These are phyloP conservation scores for Malurus melanocephalus DNA, from an alignment of 2,113 vertebrate genomes.

Conservation along the genomic window DNA sequence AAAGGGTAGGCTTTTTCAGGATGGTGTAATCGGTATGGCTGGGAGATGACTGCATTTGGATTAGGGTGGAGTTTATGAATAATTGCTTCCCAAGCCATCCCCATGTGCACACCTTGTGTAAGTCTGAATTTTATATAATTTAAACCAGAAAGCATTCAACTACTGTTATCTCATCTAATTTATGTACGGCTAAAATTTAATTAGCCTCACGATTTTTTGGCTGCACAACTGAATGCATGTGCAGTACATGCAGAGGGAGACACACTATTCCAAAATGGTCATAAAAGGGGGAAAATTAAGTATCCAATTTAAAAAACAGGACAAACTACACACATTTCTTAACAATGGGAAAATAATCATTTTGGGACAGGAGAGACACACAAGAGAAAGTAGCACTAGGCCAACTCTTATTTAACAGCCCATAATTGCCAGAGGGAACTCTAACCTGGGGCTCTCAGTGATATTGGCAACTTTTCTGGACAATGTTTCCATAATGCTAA, in stretches of 20 bases:
- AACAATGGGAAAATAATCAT: not conserved
- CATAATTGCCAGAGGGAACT: not conserved
- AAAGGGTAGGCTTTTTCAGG: conserved; percentile 31
- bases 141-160: conserved; percentile 49
- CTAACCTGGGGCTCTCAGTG: not conserved
- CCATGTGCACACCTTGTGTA: conserved; percentile 54
- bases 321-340: conserved; percentile 35
- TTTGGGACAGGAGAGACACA: conserved; percentile 21
- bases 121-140: conserved; percentile 44
- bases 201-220: conserved; percentile 58
- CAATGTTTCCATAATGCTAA: not conserved
- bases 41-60: conserved; percentile 41
- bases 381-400: not conserved
- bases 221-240: conserved; percentile 22
- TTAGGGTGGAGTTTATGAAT: conserved; percentile 37
- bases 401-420: conserved; percentile 22
- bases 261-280: conserved; percentile 28
- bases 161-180: conserved; percentile 63
- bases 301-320: conserved; percentile 40
- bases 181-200: conserved; percentile 57
- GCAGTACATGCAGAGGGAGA: conserved; percentile 37
- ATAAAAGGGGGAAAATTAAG: conserved; percentile 52
- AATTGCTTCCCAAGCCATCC: conserved; percentile 43
- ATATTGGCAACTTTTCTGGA: conserved; percentile 24
- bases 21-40: conserved; percentile 29